Base-by-base conservation (phyloP, 1,140 invertebrate genomes). In the Saccostrea glomerata region DNA sequence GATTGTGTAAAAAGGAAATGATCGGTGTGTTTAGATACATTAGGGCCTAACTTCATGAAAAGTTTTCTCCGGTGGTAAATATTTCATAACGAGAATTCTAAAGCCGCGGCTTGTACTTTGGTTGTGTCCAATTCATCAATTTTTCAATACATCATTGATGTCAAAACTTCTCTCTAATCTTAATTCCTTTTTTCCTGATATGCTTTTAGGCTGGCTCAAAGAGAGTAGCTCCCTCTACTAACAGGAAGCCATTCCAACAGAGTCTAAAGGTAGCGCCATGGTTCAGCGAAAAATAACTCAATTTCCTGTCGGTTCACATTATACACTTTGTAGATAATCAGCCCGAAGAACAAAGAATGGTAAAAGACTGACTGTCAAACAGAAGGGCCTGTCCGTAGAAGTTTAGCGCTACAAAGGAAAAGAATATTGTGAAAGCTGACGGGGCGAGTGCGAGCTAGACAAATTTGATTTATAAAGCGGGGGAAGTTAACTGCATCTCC, bases 381-480 rank as follows among this genome's bases (percentile, higher is more conserved):
- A 25, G 30, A 7, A 15, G 30, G n/a, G 20, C 55, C 55, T 63
- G 56, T 58, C 58, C 30, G 11, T 58, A 30, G 60, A 40, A 56
- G 54, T 56, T 36, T 36, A 47, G 17, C n/a, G 20, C 17, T 84
- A 63, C 84, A 85, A 85, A 60, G 56, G 84, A 17, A 36, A 60
- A 30, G 25, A 36, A 60, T 47, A 47, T 36, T 12, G 30, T 60
- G 58, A 36, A 63, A 56, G 56, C 36, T 60, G 55, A 60, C 55
- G 58, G 15, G 23, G 30, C 17, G 54, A 63, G 82, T 20, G 84
- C 84, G 17, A 40, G 55, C 12, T 56, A 63, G 82, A 84, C 82
- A 84, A 56, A 84, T 56, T 63, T 85, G 84, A 85, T 85, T 85
- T 85, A 85, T 85, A 56, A 58, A 85, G 58, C 60, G 54, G 55